Evolutionary conservation across 2,113 vertebrate genomes (phyloP).

Genomic region (Sterrhoptilus dennistouni): DNA sequence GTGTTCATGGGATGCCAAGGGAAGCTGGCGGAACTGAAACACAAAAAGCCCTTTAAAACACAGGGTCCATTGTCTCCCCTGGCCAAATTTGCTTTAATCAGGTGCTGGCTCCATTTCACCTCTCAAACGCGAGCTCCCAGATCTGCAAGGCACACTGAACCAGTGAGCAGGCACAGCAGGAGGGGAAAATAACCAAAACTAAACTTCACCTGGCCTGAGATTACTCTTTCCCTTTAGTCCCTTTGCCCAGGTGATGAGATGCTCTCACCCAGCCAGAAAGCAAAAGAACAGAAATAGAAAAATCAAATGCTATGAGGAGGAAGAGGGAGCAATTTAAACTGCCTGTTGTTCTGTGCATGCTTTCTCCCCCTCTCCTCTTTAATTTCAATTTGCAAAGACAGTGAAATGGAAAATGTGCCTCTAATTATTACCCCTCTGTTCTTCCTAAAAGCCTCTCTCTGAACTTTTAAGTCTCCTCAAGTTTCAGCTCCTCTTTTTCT

Average conservation of each 20-base stretch:
- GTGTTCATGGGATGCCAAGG: neutral
- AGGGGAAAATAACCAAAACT: neutral
- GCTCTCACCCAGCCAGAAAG: neutral
- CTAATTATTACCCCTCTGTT: conserved; percentile 70
- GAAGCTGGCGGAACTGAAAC: neutral
- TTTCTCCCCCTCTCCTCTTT: neutral
- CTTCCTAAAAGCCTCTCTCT: conserved; percentile 78
- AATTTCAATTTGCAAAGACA: conserved; percentile 70
- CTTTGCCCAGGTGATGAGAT: neutral
- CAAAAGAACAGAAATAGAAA: neutral
- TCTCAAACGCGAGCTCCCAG: neutral
- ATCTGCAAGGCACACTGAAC: neutral
- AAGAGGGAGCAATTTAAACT: neutral
- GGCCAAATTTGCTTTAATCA: neutral
- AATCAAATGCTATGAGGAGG: neutral
- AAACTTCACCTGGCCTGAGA: neutral
- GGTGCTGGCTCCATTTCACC: neutral
- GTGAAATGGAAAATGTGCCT: conserved; percentile 73
- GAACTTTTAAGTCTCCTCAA: conserved; percentile 80
- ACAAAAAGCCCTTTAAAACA: neutral
- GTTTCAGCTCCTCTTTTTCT: conserved; percentile 77
- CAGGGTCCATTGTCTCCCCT: neutral
- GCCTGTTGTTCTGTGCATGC: neutral
- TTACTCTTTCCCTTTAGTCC: neutral
- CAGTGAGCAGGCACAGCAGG: neutral